phyloP scores from a whole-genome alignment of 2,797 vertebrate genomes.

The Pangasius larnaudii region DNA sequence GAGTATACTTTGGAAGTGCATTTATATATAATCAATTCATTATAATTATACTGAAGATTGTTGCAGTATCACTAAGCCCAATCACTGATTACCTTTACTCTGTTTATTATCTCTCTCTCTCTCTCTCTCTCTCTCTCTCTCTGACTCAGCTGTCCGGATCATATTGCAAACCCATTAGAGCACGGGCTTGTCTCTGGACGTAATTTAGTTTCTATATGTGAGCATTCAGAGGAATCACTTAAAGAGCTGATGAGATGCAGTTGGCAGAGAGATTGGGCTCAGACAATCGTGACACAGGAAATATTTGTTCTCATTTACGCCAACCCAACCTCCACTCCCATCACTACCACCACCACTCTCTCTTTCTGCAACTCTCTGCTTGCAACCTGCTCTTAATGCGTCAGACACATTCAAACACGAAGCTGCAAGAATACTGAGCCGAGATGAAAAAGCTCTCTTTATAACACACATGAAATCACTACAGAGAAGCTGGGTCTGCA shows the following conservation, averaged over 20 bases:
- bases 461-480: not conserved
- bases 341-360: not conserved
- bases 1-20: not conserved
- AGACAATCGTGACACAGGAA: constrained; percentile 46
- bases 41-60: constrained; percentile 62
- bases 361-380: not conserved
- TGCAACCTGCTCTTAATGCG: constrained; percentile 25
- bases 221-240: constrained; percentile 71
- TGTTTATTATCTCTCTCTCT: constrained; percentile 30
- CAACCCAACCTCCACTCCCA: not conserved
- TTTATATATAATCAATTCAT: constrained; percentile 51
- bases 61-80: constrained; percentile 69
- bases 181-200: constrained; percentile 55
- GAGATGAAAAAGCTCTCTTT: constrained; percentile 8
- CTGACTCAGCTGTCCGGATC: constrained; percentile 65
- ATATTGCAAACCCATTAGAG: constrained; percentile 74
- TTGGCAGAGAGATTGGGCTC: constrained; percentile 38
- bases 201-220: constrained; percentile 57
- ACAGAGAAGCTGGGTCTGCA: not conserved
- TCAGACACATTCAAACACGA: constrained; percentile 7
- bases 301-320: constrained; percentile 29
- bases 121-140: not conserved
- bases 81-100: constrained; percentile 71
- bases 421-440: not conserved
- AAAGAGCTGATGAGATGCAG: constrained; percentile 46